Evolutionary conservation across 2,113 vertebrate species (phyloP), one percentile per base, ranked within the genome.

Genomic region (Lycocorax pyrrhopterus): DNA sequence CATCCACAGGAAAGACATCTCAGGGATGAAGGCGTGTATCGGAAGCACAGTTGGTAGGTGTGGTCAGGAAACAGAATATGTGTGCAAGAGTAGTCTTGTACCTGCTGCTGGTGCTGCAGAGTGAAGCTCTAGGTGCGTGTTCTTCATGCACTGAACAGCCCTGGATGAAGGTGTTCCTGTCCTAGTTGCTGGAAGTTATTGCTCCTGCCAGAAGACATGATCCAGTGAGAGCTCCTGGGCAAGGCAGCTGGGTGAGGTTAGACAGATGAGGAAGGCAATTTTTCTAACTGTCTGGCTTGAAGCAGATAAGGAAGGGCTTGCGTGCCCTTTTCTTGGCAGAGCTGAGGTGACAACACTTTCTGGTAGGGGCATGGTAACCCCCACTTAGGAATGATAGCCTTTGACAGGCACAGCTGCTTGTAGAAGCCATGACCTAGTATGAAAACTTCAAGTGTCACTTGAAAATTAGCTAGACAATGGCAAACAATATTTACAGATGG

Each of bases 351-450:
- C 66, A 94, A 68, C 3, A 2, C 23, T 93, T 91, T 85, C 90
- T 94, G 63, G 71, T 93, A 87, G 51, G 22, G 62, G 12, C n/a
- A 76, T 85, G 72, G 94, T 74, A 94, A 92, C 63, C 26, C 67
- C 27, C n/a, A 60, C 1, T 73, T 80, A 85, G 62, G 82, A 88
- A 77, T 69, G n/a, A 94, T 66, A 49, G n/a, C 43, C 80, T 95
- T 58, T 95, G 87, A 92, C 89, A 95, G 90, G 82, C 87, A 88
- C 90, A 94, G 85, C 53, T 96, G 90, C 58, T 80, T 80, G 82
- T 46, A 88, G 74, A 90, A 90, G 78, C 51, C 68, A 44, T 90
- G 82, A 83, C 72, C 71, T 95, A 69, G 30, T 55, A 91, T 21
- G 39, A 91, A 94, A 89, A 62, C 49, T 87, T 91, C 75, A 89